Percentiles rank a stretch among this genome's conserved stretches.
These are phyloP conservation scores for Oedothorax gibbosus DNA, from an alignment of 1,140 invertebrate genomes.

Conservation along the genomic window DNA sequence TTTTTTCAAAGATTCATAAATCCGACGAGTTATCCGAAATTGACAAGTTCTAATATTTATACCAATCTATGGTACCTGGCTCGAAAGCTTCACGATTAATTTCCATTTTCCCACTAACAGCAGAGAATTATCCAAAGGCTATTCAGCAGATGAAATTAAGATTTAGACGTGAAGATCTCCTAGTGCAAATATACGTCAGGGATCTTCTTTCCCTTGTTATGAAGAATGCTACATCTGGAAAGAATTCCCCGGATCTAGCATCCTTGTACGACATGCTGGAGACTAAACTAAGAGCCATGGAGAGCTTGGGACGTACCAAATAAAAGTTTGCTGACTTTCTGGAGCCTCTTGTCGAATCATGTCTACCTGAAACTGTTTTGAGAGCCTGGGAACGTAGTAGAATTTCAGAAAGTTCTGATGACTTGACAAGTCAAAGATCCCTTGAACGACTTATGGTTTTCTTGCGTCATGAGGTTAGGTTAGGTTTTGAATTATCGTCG, in stretches of 20 bases:
- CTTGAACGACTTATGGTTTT: neutral
- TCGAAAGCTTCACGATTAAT: neutral
- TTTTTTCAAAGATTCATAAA: slow-evolving; percentile 8
- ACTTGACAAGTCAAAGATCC: neutral
- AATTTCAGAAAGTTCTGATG: neutral
- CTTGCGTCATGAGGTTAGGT: neutral
- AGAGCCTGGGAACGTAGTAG: neutral
- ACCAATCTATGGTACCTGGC: neutral
- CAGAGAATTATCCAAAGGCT: slow-evolving; percentile 8
- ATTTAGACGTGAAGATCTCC: neutral
- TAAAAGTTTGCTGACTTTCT: slow-evolving; percentile 11
- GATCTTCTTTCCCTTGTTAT: neutral
- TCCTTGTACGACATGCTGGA: neutral
- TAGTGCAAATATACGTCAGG: neutral
- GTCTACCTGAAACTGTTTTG: slow-evolving; percentile 7
- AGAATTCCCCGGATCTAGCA: neutral
- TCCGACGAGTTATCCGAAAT: neutral
- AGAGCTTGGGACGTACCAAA: slow-evolving; percentile 6
- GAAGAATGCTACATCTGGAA: neutral
- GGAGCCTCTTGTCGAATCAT: slow-evolving; percentile 15
- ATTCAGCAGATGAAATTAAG: slow-evolving; percentile 3
- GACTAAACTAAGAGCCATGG: neutral
- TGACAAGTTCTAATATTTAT: no score
- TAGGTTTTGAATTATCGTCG: no score
- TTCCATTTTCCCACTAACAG: neutral